Percentiles rank a stretch among this genome's conserved stretches.
These are phyloP conservation scores for Columba guinea DNA, from an alignment of 2,797 vertebrate species.

Conservation along the genomic window DNA sequence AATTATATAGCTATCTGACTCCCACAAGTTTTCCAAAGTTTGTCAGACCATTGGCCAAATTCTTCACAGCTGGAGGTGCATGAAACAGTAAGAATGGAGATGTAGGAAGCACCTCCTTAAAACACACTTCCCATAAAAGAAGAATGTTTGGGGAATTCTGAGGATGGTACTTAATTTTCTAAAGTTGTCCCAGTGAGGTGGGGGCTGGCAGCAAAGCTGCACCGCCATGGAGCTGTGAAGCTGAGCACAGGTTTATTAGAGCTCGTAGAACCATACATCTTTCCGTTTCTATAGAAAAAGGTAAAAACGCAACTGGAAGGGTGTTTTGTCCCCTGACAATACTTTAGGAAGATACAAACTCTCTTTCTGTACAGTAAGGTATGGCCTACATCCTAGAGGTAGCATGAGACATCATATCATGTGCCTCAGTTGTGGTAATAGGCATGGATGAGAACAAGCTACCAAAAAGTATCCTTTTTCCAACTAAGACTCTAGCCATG, in stretches of 20 bases:
- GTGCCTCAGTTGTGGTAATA: neutral
- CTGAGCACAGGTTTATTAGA: neutral
- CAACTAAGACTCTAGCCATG: neutral
- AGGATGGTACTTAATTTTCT: neutral
- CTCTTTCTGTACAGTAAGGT: neutral
- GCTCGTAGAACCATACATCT: neutral
- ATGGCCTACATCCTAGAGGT: neutral
- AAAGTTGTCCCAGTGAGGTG: neutral
- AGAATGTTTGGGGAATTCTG: neutral
- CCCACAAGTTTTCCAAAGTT: neutral
- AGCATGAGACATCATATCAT: fast-evolving
- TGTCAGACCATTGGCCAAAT: neutral
- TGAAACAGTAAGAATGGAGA: neutral
- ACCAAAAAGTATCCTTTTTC: neutral
- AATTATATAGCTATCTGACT: neutral
- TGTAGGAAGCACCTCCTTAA: neutral
- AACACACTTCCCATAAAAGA: neutral
- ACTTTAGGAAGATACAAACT: neutral
- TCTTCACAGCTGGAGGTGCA: neutral
- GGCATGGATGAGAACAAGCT: neutral
- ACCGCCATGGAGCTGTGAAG: neutral
- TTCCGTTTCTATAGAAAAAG: neutral
- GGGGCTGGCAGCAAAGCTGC: neutral
- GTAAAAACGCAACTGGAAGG: neutral
- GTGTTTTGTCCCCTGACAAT: neutral